Conservation (phyloP, 2,797 vertebrate species). For the Stomatorhinus walkeri region DNA sequence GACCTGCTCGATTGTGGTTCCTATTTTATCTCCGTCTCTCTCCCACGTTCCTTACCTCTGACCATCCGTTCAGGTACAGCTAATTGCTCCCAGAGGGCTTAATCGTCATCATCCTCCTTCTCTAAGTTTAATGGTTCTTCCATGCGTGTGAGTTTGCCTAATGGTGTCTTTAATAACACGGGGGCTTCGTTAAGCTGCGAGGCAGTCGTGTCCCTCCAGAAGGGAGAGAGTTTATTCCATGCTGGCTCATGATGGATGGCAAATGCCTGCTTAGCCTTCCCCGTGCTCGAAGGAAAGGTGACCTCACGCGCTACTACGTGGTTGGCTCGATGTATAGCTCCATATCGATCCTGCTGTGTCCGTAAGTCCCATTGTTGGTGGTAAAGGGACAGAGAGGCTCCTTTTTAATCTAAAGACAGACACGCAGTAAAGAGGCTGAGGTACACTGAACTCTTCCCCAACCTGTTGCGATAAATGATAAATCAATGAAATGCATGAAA, state of each 20-base stretch:
- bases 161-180: neutral
- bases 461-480: no score
- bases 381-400: neutral
- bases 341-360: neutral
- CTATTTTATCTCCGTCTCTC: neutral
- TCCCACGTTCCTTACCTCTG: conserved; percentile 5
- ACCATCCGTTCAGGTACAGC: neutral
- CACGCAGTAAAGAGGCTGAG: neutral
- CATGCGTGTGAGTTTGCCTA: neutral
- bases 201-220: neutral
- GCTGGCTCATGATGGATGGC: neutral
- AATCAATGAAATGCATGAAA: no score
- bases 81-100: conserved; percentile 9
- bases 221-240: neutral
- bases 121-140: neutral
- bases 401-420: neutral
- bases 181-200: neutral
- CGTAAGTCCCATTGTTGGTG: neutral
- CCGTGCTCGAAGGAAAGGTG: neutral
- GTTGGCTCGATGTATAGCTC: neutral
- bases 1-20: neutral
- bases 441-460: neutral
- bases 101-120: neutral
- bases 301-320: neutral
- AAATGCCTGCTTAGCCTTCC: neutral